phyloP scores from a whole-genome alignment of 2,797 vertebrate genomes.

The Diplodus sargus region DNA sequence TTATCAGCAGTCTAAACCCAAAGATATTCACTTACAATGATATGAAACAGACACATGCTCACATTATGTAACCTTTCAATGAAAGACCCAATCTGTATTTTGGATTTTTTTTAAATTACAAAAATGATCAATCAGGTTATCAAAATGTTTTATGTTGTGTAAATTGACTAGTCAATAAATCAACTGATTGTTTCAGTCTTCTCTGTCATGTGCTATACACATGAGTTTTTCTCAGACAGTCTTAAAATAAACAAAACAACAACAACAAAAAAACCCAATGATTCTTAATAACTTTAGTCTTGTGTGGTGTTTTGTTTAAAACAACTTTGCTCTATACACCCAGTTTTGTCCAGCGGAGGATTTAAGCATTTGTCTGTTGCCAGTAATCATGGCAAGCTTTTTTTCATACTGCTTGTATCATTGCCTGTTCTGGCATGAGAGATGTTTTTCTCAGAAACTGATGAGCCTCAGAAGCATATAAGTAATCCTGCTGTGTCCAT shows the following conservation, averaged over 20 bases:
- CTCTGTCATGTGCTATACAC: neutral
- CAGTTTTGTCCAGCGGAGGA: neutral
- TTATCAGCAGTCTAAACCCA: no score
- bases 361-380: neutral
- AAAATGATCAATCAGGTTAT: no score
- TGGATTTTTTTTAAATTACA: no score
- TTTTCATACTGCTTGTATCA: neutral
- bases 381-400: neutral
- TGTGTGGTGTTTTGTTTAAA: neutral
- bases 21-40: no score
- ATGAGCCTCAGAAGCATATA: conserved; percentile 9
- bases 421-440: neutral
- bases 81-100: no score
- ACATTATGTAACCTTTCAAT: no score
- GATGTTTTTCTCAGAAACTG: neutral
- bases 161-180: no score
- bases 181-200: no score
- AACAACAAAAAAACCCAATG: neutral
- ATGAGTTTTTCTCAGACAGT: neutral
- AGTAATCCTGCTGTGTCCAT: conserved; percentile 7
- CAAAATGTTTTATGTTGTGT: no score
- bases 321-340: neutral
- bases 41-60: no score
- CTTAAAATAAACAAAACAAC: neutral
- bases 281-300: neutral